Evolutionary conservation across 2,888 invertebrate species (phyloP).

Genomic region (Campopleginae sp.): DNA sequence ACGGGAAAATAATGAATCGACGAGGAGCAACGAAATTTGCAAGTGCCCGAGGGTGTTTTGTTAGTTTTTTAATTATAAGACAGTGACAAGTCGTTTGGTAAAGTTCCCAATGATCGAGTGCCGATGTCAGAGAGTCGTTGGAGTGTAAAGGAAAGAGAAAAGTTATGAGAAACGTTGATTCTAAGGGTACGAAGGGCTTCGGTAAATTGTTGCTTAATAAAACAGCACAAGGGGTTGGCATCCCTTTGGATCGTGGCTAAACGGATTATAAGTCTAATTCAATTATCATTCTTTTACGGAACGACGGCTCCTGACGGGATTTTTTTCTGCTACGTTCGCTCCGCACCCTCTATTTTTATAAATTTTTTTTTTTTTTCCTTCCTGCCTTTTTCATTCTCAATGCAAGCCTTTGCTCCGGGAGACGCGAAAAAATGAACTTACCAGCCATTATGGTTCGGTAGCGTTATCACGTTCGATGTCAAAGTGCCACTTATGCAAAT

Average conservation of each 20-base stretch:
- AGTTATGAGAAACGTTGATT: constrained; percentile 51
- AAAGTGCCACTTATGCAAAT: constrained; percentile 43
- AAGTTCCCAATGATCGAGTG: constrained; percentile 37
- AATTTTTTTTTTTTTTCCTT: constrained; percentile 17
- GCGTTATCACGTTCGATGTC: constrained; percentile 30
- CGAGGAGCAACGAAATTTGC: not conserved
- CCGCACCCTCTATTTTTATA: constrained; percentile 32
- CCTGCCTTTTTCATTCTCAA: constrained; percentile 25
- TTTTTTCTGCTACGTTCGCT: constrained; percentile 71
- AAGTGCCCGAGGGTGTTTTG: not conserved
- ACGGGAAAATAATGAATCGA: not conserved
- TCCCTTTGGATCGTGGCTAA: constrained; percentile 74
- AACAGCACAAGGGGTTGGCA: constrained; percentile 72
- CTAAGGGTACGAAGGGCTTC: constrained; percentile 73
- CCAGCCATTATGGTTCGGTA: constrained; percentile 16
- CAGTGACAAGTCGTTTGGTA: constrained; percentile 47
- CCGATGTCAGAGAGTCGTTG: constrained; percentile 32
- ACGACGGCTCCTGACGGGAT: constrained; percentile 76
- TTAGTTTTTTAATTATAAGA: constrained; percentile 15
- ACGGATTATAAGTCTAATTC: constrained; percentile 80
- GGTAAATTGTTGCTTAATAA: constrained; percentile 79
- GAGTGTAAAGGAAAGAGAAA: constrained; percentile 31
- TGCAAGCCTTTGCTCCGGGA: constrained; percentile 11
- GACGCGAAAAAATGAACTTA: constrained; percentile 15
- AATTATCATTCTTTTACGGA: constrained; percentile 78